These are phyloP conservation scores for Platorchestia sp. DNA, from an alignment of 1,140 invertebrate species.

Conservation along the genomic window DNA sequence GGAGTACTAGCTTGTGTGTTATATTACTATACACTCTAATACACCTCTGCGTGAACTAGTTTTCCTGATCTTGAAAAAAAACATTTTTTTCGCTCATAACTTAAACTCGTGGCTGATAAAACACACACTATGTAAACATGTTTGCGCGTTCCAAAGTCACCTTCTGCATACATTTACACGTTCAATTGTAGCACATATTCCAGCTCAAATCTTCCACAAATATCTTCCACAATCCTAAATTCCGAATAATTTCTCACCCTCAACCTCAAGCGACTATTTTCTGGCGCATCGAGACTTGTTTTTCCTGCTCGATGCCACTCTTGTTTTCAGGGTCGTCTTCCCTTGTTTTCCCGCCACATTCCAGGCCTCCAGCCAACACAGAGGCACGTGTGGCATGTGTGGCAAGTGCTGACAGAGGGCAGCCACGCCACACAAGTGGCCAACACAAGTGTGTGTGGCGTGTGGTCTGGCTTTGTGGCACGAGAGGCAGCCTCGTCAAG, in stretches of 20 bases:
- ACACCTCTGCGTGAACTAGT: no score
- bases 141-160: neutral
- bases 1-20: neutral
- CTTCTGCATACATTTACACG: neutral
- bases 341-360: neutral
- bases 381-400: neutral
- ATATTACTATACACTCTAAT: no score
- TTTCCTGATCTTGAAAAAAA: no score
- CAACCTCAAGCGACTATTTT: neutral
- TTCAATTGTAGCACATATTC: neutral
- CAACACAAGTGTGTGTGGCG: neutral
- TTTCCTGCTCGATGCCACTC: neutral
- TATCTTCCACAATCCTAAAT: neutral
- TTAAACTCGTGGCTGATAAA: no score
- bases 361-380: neutral
- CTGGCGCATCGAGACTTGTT: neutral
- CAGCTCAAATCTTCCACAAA: neutral
- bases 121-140: no score
- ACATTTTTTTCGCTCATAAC: no score
- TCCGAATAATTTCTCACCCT: neutral
- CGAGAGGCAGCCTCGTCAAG: neutral
- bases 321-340: neutral
- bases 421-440: constrained; percentile 6
- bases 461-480: neutral
- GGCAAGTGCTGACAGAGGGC: neutral